These are phyloP conservation scores for western clawed frog (Xenopus tropicalis) DNA, from an alignment of 2,113 vertebrate species.

Conservation along the genomic window DNA sequence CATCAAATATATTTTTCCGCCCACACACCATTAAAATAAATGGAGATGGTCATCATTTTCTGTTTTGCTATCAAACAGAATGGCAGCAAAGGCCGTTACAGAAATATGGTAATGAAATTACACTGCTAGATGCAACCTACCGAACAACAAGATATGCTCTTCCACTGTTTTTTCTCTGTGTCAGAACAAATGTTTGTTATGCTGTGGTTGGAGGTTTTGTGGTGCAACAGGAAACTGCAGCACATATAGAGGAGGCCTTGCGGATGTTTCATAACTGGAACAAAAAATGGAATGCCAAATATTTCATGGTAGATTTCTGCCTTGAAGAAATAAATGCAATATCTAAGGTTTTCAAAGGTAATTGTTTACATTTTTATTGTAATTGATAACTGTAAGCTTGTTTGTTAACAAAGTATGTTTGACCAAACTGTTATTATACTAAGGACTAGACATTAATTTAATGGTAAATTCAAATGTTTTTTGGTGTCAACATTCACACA, in stretches of 20 bases:
- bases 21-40: not conserved
- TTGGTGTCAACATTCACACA: no score
- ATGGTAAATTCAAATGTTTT: no score
- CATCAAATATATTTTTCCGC: not conserved
- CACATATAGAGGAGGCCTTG: not conserved
- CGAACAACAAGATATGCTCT: slow-evolving; percentile 10
- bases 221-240: not conserved
- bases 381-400: not conserved
- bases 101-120: slow-evolving; percentile 8
- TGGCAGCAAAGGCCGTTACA: slow-evolving; percentile 3
- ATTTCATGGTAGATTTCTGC: not conserved
- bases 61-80: not conserved
- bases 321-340: not conserved
- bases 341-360: not conserved
- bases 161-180: not conserved
- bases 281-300: not conserved
- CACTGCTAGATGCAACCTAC: slow-evolving; percentile 12
- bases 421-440: not conserved
- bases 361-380: not conserved
- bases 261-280: not conserved
- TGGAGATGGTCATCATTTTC: not conserved
- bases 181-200: slow-evolving; percentile 16
- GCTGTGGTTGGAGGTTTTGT: slow-evolving; percentile 3
- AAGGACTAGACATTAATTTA: not conserved
- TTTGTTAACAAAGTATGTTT: not conserved